Evolutionary conservation across 2,113 vertebrate species (phyloP).

Genomic region (Urocitellus parryii): DNA sequence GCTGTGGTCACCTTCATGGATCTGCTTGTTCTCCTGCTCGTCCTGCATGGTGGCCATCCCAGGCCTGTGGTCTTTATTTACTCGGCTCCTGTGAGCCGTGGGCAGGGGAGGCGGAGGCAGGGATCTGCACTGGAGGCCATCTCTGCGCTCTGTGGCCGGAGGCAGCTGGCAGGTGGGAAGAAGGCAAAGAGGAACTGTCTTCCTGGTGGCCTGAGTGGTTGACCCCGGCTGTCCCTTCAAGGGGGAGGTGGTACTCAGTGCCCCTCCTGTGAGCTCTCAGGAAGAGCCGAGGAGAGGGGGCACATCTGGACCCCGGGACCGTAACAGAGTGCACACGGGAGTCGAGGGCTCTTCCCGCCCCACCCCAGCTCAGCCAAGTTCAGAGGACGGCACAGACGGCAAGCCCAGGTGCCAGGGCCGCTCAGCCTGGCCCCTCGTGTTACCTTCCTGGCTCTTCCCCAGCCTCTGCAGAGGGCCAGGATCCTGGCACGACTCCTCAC

Average conservation of each 20-base stretch:
- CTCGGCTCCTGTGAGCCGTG: not conserved
- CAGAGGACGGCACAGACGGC: not conserved
- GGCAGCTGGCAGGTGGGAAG: not conserved
- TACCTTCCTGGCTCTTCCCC: too few species aligned
- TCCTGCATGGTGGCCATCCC: accelerated
- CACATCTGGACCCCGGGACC: accelerated
- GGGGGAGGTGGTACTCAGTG: accelerated
- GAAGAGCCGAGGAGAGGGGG: accelerated
- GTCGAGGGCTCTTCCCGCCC: accelerated
- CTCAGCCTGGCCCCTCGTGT: accelerated
- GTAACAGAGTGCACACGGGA: too few species aligned
- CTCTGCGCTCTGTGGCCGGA: not conserved
- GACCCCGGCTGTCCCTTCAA: accelerated
- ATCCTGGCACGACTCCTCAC: accelerated
- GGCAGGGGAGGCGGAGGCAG: accelerated
- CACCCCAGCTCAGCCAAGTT: accelerated
- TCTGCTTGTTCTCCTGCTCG: not conserved
- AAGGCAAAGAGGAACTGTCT: too few species aligned
- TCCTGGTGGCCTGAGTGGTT: not conserved
- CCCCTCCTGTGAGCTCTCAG: accelerated
- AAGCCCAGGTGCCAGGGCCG: accelerated
- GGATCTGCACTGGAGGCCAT: not conserved
- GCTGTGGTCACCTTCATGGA: not conserved
- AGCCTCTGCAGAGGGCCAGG: not conserved
- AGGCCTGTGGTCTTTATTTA: not conserved